These are phyloP conservation scores for Eretmochelys imbricata DNA, from an alignment of 2,113 vertebrate species.

Conservation along the genomic window DNA sequence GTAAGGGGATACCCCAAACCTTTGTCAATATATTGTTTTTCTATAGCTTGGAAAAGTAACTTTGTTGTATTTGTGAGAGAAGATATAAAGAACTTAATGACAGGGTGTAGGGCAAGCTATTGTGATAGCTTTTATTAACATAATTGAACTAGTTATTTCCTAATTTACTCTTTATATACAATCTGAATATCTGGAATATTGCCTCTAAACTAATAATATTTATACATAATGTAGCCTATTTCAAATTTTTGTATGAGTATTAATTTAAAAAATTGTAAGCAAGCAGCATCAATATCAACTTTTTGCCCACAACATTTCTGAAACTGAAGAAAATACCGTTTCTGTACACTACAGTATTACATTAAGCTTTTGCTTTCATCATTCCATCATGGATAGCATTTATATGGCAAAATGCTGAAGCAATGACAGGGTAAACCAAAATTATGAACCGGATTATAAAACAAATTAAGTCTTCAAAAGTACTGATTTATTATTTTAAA, in stretches of 20 bases:
- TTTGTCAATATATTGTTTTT: background rate
- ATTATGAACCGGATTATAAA: conserved; percentile 42
- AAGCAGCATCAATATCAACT: background rate
- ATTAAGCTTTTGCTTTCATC: conserved; percentile 74
- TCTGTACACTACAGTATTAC: background rate
- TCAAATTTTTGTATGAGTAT: background rate
- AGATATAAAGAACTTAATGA: background rate
- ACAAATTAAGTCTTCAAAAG: background rate
- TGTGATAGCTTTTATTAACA: background rate
- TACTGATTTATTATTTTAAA: background rate
- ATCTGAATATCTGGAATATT: background rate
- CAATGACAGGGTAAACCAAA: conserved; percentile 48
- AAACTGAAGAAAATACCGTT: background rate
- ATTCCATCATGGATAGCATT: conserved; percentile 65
- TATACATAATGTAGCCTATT: background rate
- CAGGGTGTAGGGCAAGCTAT: background rate
- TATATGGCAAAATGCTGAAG: conserved; percentile 66
- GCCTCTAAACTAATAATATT: background rate
- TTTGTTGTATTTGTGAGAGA: background rate
- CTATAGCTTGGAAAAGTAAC: background rate
- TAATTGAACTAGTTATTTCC: background rate
- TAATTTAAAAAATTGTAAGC: background rate
- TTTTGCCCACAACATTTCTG: background rate
- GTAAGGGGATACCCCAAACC: background rate
- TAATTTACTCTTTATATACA: background rate